phyloP scores from a whole-genome alignment of 2,888 invertebrate genomes.

The Selenia dentaria region DNA sequence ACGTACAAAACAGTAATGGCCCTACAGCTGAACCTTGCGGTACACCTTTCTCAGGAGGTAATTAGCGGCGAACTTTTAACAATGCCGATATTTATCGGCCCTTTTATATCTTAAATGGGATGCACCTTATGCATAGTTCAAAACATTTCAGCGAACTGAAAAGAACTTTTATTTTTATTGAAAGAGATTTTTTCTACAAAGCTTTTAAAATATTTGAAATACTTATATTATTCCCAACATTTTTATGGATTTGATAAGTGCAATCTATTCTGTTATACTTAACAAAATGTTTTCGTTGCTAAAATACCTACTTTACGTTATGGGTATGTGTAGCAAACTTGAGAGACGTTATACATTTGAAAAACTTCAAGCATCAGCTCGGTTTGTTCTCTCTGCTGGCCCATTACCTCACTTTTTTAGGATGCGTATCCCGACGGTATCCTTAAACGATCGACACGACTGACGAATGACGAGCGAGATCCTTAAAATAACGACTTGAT shows the following conservation, averaged over 20 bases:
- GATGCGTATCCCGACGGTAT: no score
- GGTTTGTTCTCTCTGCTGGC: no score
- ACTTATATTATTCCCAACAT: conserved; percentile 2
- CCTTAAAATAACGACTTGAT: no score
- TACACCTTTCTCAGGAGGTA: conserved; percentile 3
- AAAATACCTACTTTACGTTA: no score
- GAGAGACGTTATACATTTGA: no score
- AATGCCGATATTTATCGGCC: not conserved
- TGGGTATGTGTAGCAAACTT: no score
- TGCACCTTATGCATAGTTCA: conserved; percentile 9
- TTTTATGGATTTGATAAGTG: not conserved
- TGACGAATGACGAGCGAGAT: no score
- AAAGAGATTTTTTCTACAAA: conserved; percentile 11
- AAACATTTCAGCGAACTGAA: conserved; percentile 4
- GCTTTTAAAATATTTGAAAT: conserved; percentile 12
- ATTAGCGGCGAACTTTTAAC: conserved; percentile 7
- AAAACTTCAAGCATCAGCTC: no score
- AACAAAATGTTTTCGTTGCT: no score
- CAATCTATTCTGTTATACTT: conserved; percentile 1
- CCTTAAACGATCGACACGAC: no score
- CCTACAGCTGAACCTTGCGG: conserved; percentile 10
- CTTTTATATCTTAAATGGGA: conserved; percentile 3
- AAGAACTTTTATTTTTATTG: conserved; percentile 4
- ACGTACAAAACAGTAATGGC: conserved; percentile 9
- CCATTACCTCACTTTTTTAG: no score